Base-by-base conservation (phyloP, 1,140 invertebrate species). In the Calephelis nemesis region DNA sequence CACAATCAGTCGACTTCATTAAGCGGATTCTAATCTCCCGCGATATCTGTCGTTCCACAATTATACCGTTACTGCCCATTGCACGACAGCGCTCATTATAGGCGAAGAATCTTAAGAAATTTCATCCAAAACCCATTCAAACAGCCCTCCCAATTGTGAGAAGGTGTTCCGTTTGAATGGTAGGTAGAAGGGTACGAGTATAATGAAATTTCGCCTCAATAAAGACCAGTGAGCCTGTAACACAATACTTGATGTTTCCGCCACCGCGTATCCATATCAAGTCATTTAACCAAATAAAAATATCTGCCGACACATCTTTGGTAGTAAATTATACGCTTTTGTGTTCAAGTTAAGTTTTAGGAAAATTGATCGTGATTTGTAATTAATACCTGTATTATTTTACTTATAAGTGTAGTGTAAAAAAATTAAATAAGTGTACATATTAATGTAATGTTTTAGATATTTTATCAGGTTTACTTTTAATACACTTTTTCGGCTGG, bases 151-250 rank as follows among this genome's bases (percentile, higher is more conserved):
- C 81, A 84, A 88, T 91, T 91, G 87, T 91, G 81, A 73, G 82
- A 84, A 91, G 88, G 88, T 91, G 88, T 91, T 88, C 86, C 86
- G 83, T 88, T 88, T 90, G 85, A 91, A 91, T 91, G 77, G 83
- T 84, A 82, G 83, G 79, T 77, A 79, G 82, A 83, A 85, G 88
- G 87, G 85, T 81, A 83, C 74, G 85, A 84, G 77, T 88, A 91
- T 90, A 91, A 91, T 91, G 83, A 90, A 91, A 90, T 89, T 91
- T 89, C 79, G 82, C 82, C 70, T 81, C 84, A 82, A 88, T 89
- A 88, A 90, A 88, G 85, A 88, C 85, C 83, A 88, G 77, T 85
- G 85, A 87, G 86, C 83, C 74, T 72, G 87, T 84, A 91, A 91
- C 81, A 90, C 86, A 90, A 91, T 90, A 88, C 87, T 83, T 69